Base-by-base conservation (phyloP, 2,113 vertebrate species). In the Mionectes macconnelli region DNA sequence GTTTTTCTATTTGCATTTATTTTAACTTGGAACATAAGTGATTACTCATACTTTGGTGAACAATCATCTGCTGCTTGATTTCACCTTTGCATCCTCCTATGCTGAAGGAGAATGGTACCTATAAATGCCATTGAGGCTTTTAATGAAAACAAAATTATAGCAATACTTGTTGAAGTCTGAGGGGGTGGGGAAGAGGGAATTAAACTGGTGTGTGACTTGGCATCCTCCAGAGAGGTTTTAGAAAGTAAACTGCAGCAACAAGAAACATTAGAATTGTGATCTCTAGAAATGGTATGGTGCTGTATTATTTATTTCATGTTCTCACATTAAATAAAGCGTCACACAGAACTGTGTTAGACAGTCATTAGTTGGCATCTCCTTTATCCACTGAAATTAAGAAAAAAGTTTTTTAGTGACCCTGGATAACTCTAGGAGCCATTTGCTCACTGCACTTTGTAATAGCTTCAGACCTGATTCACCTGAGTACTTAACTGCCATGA, bases 191-290 rank as follows among this genome's bases (percentile, higher is more conserved):
- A 83, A 74, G 75, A 90, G 50, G 39, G 94, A 86, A 86, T 95
- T 90, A 88, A 74, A 90, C 30, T 60, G 52, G 53, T 92, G 87
- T 94, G 92, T 92, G 86, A 96, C 69, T 45, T 96, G 85, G 89
- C 68, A 81, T 86, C 49, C 0, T 81, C 76, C 92, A 90, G 88
- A 84, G 66, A 90, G 49, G 83, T 75, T 95, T 94, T 67, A 92
- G 73, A 90, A 94, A 62, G 73, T 66, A 84, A 60, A 83, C 66
- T 56, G 60, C 56, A 75, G 68, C 86, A 92, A 47, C 9, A 56
- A 94, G 57, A 73, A 87, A 74, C 19, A 20, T 37, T 52, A 70
- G 25, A 84, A 63, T 42, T 84, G 52, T 59, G 86, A 90, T 93
- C 35, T 92, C 76, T 63, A 75, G 56, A 64, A 93, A 86, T 66